Percentiles rank a stretch among this genome's conserved stretches.
Evolutionary conservation across 2,797 vertebrate genomes (phyloP).

Genomic region (Catharus ustulatus): DNA sequence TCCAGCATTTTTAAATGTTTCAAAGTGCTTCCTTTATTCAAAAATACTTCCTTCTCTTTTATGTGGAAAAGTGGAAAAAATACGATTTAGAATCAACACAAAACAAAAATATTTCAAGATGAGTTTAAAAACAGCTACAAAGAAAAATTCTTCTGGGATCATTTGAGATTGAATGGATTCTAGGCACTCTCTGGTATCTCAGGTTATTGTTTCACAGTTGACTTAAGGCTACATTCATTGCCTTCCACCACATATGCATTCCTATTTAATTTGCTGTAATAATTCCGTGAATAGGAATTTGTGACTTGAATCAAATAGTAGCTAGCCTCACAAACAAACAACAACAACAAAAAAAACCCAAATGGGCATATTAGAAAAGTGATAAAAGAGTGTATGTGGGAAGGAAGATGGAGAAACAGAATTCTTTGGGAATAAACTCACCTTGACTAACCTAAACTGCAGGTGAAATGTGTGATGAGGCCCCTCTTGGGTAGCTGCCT

Average conservation of each 20-base stretch:
- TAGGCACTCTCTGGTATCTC: neutral
- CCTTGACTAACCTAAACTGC: neutral
- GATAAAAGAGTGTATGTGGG: neutral
- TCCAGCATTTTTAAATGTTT: neutral
- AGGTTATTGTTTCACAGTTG: neutral
- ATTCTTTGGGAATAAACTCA: neutral
- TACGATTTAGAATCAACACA: neutral
- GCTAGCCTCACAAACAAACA: neutral
- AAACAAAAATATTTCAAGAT: neutral
- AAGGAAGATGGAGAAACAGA: neutral
- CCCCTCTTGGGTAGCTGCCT: neutral
- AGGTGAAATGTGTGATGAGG: neutral
- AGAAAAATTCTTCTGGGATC: neutral
- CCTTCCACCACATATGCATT: neutral
- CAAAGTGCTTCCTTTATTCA: neutral
- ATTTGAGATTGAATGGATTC: neutral
- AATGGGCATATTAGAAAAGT: neutral
- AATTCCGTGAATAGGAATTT: neutral
- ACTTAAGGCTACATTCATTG: neutral
- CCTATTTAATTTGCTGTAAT: conserved; percentile 21
- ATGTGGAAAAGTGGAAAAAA: neutral
- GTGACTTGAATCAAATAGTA: neutral
- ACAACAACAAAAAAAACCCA: neutral
- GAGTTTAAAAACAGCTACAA: neutral
- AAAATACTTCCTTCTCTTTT: neutral